Conservation (phyloP, 2,888 invertebrate species). For the Rhagonycha lutea region DNA sequence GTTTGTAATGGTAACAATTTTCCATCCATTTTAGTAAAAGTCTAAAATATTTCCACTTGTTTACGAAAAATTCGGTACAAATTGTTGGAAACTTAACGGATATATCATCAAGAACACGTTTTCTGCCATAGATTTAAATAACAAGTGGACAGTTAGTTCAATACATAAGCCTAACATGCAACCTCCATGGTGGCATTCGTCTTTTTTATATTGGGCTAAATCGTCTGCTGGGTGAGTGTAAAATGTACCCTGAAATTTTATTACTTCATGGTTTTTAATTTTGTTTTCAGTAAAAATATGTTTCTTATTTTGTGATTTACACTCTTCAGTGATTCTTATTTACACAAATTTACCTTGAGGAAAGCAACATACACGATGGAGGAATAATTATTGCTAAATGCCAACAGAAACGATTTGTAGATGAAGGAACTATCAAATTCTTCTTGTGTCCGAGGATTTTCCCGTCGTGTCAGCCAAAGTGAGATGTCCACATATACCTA, state of each 20-base stretch:
- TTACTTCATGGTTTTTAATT: neutral
- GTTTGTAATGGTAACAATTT: neutral
- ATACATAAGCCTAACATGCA: slow-evolving; percentile 63
- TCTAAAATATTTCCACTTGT: neutral
- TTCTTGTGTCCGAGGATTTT: slow-evolving; percentile 50
- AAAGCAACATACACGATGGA: slow-evolving; percentile 50
- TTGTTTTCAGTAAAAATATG: no score
- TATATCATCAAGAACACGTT: slow-evolving; percentile 57
- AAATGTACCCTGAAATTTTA: slow-evolving; percentile 52
- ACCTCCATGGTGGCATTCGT: slow-evolving; percentile 58
- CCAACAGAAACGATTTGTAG: slow-evolving; percentile 49
- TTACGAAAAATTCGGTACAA: neutral
- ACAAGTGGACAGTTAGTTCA: slow-evolving; percentile 61
- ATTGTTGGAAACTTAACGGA: slow-evolving; percentile 55
- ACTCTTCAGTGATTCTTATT: no score
- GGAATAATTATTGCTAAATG: slow-evolving; percentile 50
- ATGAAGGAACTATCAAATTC: slow-evolving; percentile 50
- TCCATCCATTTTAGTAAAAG: neutral
- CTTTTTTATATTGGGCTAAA: slow-evolving; percentile 34
- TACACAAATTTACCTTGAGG: slow-evolving; percentile 46
- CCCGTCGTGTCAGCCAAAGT: slow-evolving; percentile 45
- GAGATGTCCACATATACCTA: slow-evolving; percentile 46
- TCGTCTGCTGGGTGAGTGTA: slow-evolving; percentile 55
- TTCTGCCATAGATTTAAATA: slow-evolving; percentile 60
- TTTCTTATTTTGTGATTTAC: no score